A percentile compares a stretch with the other conserved stretches of the same genome.
phyloP scores from a whole-genome alignment of 1,140 invertebrate genomes.

The Platyura marginata region DNA sequence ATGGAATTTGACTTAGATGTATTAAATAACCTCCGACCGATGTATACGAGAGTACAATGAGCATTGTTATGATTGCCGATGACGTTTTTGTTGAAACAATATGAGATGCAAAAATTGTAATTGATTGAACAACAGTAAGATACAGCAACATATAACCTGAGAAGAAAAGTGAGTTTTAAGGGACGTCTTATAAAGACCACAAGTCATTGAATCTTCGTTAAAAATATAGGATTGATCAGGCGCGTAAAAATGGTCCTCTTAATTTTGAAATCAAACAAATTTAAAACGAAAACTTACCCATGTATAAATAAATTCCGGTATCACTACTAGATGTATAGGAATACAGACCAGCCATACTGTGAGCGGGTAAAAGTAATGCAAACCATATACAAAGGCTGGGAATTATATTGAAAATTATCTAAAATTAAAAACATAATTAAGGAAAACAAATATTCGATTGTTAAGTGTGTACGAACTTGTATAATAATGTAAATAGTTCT shows the following conservation, averaged over 20 bases:
- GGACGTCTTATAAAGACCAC: background rate
- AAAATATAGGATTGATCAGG: background rate
- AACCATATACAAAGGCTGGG: slow-evolving; percentile 44
- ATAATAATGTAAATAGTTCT: slow-evolving; percentile 55
- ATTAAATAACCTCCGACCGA: slow-evolving; percentile 51
- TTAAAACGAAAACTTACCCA: slow-evolving; percentile 31
- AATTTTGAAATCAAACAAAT: background rate
- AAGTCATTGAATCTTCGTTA: background rate
- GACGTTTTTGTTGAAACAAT: slow-evolving; percentile 35
- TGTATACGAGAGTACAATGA: slow-evolving; percentile 38
- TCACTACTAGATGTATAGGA: slow-evolving; percentile 39
- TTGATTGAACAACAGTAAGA: slow-evolving; percentile 46
- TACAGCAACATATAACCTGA: slow-evolving; percentile 62
- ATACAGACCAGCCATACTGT: slow-evolving; percentile 71
- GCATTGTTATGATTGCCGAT: slow-evolving; percentile 34
- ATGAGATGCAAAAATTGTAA: slow-evolving; percentile 33
- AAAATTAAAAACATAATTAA: background rate
- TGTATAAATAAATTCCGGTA: slow-evolving; percentile 51
- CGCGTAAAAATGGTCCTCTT: background rate
- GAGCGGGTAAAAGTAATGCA: slow-evolving; percentile 68
- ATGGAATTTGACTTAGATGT: slow-evolving; percentile 49
- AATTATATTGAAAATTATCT: slow-evolving; percentile 3
- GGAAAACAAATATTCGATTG: background rate
- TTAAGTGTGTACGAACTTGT: slow-evolving; percentile 3
- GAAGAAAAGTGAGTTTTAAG: slow-evolving; percentile 10